Base-by-base conservation (phyloP, 2,888 invertebrate genomes). In the Creontiades dilutus region DNA sequence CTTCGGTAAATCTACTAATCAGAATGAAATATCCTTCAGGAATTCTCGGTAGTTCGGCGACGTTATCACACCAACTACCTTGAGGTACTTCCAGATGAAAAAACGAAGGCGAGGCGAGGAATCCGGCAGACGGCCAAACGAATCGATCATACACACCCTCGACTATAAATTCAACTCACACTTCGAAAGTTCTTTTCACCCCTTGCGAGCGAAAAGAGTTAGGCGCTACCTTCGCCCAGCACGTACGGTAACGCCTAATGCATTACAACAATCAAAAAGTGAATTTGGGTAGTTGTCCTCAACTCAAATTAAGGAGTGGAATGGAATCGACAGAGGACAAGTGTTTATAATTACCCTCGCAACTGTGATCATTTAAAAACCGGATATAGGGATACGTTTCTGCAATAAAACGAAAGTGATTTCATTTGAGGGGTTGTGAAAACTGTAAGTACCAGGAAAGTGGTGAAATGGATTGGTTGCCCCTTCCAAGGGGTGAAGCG, bases 91-190 rank as follows among this genome's bases (percentile, higher is more conserved):
- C 9, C 68, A 68, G 27, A 23, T 61, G 61, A 16, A 61, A 68
- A 23, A 9, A 16, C 23, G 27, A 23, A 27, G 68, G 9, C 3
- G 12, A 13, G 12, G 68, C 23, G 12, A 68, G 23, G 68, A 23
- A 68, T 68, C 23, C 68, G 68, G 68, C 68, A 68, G 27, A 68
- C n/a, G 68, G 68, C 68, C 68, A 68, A 68, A 68, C 68, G 68
- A 23, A 68, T 68, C 68, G 23, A 68, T 68, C 68, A 68, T 68
- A 68, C 68, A 13, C 68, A 68, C 23, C 68, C 23, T 23, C 23
- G 68, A 68, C 68, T 23, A 68, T 68, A 68, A 68, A 68, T 68
- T 68, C 68, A n/a, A 11, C 68, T 68, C 68, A 68, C 68, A 68
- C 23, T 68, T 68, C 11, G 68, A 68, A 68, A 68, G 68, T 68